Evolutionary conservation across 2,797 vertebrate species (phyloP).

Genomic region (Enteromius argenteus): DNA sequence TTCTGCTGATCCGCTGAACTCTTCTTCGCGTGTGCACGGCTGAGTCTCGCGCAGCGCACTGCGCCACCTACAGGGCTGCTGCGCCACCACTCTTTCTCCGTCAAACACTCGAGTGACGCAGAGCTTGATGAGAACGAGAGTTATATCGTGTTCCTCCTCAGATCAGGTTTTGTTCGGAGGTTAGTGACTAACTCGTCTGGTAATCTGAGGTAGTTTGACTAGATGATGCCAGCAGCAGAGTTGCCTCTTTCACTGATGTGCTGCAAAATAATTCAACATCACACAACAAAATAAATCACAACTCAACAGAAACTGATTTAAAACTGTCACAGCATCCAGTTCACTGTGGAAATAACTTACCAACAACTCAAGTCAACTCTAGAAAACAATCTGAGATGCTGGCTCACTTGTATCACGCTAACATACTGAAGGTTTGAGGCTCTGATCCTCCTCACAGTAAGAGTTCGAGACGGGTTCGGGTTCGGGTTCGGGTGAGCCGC

Average conservation of each 20-base stretch:
- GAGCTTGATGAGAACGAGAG: no score
- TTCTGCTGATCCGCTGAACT: no score
- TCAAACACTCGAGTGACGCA: neutral
- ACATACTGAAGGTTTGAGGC: neutral
- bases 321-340: no score
- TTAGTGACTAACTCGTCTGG: neutral
- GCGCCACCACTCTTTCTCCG: neutral
- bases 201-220: neutral
- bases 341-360: neutral
- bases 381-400: neutral
- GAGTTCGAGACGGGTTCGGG: no score
- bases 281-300: neutral
- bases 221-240: no score
- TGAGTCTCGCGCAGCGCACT: no score
- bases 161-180: neutral
- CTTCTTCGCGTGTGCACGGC: no score
- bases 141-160: no score
- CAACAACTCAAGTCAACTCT: neutral
- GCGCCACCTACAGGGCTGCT: no score
- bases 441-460: neutral
- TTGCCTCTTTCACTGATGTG: neutral
- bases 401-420: neutral
- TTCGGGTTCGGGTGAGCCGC: neutral
- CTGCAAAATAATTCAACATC: neutral
- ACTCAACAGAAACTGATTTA: neutral